phyloP scores from a whole-genome alignment of 2,113 vertebrate genomes.

The Clinocottus analis region DNA sequence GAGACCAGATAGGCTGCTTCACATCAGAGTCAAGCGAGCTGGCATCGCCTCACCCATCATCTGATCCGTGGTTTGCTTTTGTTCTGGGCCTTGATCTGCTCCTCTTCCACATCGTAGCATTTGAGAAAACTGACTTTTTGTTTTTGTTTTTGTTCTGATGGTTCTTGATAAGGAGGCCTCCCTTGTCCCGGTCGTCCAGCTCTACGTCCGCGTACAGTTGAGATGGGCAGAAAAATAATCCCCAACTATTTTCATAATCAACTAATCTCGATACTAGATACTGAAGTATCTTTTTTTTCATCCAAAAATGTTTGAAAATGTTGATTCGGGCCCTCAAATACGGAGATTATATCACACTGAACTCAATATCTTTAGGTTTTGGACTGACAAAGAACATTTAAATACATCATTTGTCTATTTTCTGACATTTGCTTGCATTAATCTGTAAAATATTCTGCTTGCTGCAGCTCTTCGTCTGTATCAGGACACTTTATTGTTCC shows the following conservation, averaged over 20 bases:
- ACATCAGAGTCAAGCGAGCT: not conserved
- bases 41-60: not conserved
- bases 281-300: not conserved
- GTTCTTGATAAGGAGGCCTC: too few relatives aligned
- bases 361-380: too few relatives aligned
- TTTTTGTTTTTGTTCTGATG: not conserved
- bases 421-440: not conserved
- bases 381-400: too few relatives aligned
- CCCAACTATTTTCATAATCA: not conserved
- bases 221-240: too few relatives aligned
- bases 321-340: not conserved
- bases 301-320: not conserved
- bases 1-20: not conserved
- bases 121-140: too few relatives aligned
- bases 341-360: too few relatives aligned
- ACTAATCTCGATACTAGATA: not conserved
- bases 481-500: not conserved
- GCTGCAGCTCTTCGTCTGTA: not conserved
- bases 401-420: not conserved
- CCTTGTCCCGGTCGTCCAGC: not conserved
- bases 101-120: not conserved
- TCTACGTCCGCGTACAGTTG: too few relatives aligned
- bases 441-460: not conserved
- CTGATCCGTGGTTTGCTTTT: not conserved
- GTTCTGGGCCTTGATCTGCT: not conserved